Base-by-base conservation (phyloP, 2,888 invertebrate species). In the Drosophila incognita region DNA sequence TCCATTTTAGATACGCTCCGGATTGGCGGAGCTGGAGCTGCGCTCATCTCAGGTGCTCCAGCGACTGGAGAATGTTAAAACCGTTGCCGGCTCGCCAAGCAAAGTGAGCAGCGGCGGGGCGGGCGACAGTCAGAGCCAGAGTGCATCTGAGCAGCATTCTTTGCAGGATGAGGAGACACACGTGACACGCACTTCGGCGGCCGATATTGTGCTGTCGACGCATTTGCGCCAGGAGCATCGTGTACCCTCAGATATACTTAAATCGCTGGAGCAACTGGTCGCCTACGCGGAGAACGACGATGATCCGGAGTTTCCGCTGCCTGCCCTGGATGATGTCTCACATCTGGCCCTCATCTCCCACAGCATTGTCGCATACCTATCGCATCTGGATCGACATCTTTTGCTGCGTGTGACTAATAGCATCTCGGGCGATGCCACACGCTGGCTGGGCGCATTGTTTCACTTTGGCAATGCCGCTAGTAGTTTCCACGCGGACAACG, bases 401-500 rank as follows among this genome's bases (percentile, higher is more conserved):
- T 95, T 98, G 62, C 95, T 97, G 65, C 95, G 96, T 84, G 94
- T 98, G 27, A 96, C 97, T 49, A 95, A 96, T 48, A 96, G 97
- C 86, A 95, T 98, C 80, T 96, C 97, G 0, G 96, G 96, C 36
- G 98, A 98, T 91, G 97, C 97, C 0, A 97, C 97, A 6, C 91
- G 97, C 80, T 98, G 98, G 98, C 94, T 98, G 87, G 95, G 97
- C 61, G 96, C 97, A 89, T 94, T 98, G 90, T 98, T 98, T 94
- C 96, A 98, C 86, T 96, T 98, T 92, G 94, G 96, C 72, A 97
- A 98, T 88, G 96, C 96, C 71, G 95, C 96, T 40, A 96, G 97
- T 2, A 97, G 96, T 91, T 98, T 97, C 91, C 98, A 98, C 91
- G 97, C 97, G 77, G 98, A 98, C 84, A 96, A 96, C 76, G 93